These are phyloP conservation scores for Pyrochroa serraticornis DNA, from an alignment of 2,888 invertebrate genomes.

Conservation along the genomic window DNA sequence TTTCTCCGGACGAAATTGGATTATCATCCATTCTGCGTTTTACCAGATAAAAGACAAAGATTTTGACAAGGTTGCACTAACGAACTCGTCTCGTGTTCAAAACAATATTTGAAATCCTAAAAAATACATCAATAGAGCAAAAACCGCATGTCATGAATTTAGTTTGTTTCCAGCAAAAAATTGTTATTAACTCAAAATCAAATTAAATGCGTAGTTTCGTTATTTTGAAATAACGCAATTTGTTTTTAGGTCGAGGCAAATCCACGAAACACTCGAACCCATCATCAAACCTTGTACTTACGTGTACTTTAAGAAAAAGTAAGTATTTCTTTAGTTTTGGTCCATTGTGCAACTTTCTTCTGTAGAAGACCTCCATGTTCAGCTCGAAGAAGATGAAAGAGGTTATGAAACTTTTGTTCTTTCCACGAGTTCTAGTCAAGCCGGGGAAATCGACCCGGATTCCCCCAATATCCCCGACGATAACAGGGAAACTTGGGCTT, in stretches of 20 bases:
- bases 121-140: not conserved
- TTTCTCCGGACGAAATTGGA: conserved; percentile 14
- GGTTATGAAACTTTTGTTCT: conserved; percentile 55
- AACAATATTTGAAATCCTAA: too few relatives aligned
- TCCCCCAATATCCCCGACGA: conserved; percentile 57
- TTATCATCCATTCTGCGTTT: conserved; percentile 15
- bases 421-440: conserved; percentile 56
- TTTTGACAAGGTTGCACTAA: not conserved
- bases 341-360: conserved; percentile 8
- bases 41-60: not conserved
- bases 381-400: conserved; percentile 57
- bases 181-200: too few relatives aligned
- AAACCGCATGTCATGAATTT: not conserved
- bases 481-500: conserved; percentile 79
- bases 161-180: not conserved
- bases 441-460: conserved; percentile 54
- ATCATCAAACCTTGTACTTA: conserved; percentile 61
- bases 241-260: conserved; percentile 62
- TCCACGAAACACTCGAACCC: conserved; percentile 60
- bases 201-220: too few relatives aligned
- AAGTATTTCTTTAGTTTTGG: conserved; percentile 50
- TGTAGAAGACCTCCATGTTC: conserved; percentile 57
- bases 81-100: not conserved
- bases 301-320: conserved; percentile 66
- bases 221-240: too few relatives aligned